A percentile compares a stretch with the other conserved stretches of the same genome.
Evolutionary conservation across 2,888 invertebrate species (phyloP).

Genomic region (Synergus umbraculus): DNA sequence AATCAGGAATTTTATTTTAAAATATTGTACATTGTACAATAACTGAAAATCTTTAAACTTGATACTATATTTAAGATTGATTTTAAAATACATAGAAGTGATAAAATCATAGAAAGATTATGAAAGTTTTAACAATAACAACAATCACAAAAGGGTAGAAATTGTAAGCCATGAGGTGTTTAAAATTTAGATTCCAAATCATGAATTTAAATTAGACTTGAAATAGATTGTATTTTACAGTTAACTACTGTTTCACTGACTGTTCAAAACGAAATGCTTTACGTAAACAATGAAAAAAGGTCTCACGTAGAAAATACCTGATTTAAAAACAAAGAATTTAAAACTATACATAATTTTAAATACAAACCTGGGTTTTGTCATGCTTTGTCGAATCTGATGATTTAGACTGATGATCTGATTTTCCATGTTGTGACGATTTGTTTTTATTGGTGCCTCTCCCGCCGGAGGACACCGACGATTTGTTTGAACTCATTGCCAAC

Average conservation of each 20-base stretch:
- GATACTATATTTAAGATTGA: too few relatives aligned
- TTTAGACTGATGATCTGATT: slow-evolving; percentile 74
- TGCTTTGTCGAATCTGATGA: slow-evolving; percentile 72
- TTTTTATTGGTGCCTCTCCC: slow-evolving; percentile 71
- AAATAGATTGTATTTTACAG: too few relatives aligned
- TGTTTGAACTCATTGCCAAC: slow-evolving; percentile 75
- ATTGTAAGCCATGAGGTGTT: too few relatives aligned
- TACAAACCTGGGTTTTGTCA: slow-evolving; percentile 73
- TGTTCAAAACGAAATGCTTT: too few relatives aligned
- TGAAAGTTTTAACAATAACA: too few relatives aligned
- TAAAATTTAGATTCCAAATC: too few relatives aligned
- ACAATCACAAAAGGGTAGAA: too few relatives aligned
- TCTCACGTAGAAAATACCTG: neutral
- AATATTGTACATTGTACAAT: neutral
- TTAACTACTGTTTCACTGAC: too few relatives aligned
- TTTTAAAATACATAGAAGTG: too few relatives aligned
- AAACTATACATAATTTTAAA: neutral
- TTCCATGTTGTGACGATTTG: slow-evolving; percentile 73
- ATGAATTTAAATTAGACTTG: too few relatives aligned
- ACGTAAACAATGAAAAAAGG: too few relatives aligned
- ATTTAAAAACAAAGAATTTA: neutral
- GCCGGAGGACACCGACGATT: slow-evolving; percentile 73
- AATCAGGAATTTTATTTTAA: neutral
- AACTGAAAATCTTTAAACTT: neutral
- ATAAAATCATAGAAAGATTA: too few relatives aligned